These are phyloP conservation scores for Palythoa caribaeorum DNA, from an alignment of 92 coral and sea anemone species.

Conservation along the genomic window DNA sequence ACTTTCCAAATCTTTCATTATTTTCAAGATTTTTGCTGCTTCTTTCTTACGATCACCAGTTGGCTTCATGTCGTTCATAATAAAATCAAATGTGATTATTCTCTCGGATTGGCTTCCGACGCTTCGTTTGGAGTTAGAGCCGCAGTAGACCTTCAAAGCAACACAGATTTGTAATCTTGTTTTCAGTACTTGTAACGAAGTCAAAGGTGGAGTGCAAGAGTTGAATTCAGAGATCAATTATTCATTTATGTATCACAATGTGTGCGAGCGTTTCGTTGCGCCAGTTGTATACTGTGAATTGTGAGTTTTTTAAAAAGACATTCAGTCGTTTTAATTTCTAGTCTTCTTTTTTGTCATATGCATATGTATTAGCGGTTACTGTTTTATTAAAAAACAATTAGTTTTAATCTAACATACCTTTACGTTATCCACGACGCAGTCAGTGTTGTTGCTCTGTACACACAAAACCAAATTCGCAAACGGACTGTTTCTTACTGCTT, in stretches of 20 bases:
- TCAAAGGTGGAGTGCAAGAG: too few species aligned
- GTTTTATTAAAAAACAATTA: neutral
- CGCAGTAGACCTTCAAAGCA: conserved; percentile 23
- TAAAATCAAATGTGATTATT: conserved; percentile 87
- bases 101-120: conserved; percentile 59
- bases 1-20: conserved; percentile 77
- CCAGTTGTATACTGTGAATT: too few species aligned
- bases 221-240: too few species aligned
- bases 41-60: conserved; percentile 66
- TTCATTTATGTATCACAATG: too few species aligned
- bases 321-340: neutral
- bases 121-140: conserved; percentile 65
- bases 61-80: conserved; percentile 73
- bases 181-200: too few species aligned
- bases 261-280: too few species aligned
- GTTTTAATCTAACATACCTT: conserved; percentile 55
- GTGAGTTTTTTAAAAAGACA: neutral
- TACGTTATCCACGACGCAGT: conserved; percentile 88
- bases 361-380: neutral
- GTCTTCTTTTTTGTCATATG: neutral
- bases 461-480: conserved; percentile 80
- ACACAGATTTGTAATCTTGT: neutral
- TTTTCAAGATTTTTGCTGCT: conserved; percentile 72
- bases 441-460: conserved; percentile 69
- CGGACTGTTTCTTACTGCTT: conserved; percentile 78